Conservation (phyloP, 2,888 invertebrate species). For the Polydrusus pterygomalis region DNA sequence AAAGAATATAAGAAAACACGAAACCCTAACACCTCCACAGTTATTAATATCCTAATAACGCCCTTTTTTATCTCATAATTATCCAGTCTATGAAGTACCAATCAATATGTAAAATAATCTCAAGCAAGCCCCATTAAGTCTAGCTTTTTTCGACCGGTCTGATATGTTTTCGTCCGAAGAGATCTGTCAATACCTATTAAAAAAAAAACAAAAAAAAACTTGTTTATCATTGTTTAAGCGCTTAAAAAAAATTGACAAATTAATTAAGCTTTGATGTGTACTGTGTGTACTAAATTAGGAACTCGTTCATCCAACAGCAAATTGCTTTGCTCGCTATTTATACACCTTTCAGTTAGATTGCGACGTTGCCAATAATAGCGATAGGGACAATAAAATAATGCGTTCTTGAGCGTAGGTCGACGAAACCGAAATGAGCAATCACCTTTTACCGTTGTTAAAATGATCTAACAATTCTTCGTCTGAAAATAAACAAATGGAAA, state of each 20-base stretch:
- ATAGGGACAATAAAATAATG: background rate
- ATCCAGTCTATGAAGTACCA: background rate
- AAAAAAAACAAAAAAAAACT: conserved; percentile 36
- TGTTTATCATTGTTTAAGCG: conserved; percentile 38
- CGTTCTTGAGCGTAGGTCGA: background rate
- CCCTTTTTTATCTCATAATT: background rate
- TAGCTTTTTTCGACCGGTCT: background rate
- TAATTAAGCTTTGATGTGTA: conserved; percentile 44
- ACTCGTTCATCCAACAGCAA: conserved; percentile 44
- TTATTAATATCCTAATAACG: too few relatives aligned
- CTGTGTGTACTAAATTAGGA: conserved; percentile 45
- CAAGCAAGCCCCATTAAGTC: background rate
- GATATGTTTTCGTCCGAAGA: conserved; percentile 13
- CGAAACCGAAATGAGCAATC: background rate
- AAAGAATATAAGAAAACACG: too few relatives aligned
- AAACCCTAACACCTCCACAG: too few relatives aligned
- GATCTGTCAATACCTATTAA: conserved; percentile 28
- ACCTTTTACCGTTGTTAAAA: background rate
- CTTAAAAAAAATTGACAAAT: conserved; percentile 45
- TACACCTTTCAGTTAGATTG: conserved; percentile 39
- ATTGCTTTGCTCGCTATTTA: conserved; percentile 50
- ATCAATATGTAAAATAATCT: background rate
- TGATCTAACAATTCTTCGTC: background rate
- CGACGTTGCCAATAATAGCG: conserved; percentile 37
- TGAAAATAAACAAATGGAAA: background rate